Base-by-base conservation (phyloP, 2,888 invertebrate species). In the Enchytraeus crypticus region DNA sequence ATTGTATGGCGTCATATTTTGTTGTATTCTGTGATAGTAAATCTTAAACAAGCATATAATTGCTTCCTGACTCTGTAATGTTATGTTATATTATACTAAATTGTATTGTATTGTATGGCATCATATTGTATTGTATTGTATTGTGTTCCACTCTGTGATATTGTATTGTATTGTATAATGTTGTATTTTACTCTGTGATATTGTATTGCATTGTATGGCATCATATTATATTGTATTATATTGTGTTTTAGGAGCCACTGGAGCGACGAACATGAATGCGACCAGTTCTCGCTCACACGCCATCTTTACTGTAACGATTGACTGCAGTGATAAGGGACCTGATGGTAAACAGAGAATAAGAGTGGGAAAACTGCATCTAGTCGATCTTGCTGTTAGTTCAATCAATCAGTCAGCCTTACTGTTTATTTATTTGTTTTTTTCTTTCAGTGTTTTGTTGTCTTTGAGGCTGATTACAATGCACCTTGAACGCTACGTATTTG, bases 271-370 rank as follows among this genome's bases (percentile, higher is more conserved):
- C 68, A 98, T 98, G 96, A 98, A 98, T 80, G 87, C 88, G 14
- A 90, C 91, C 74, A 95, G 95, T 71, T 96, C 95, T 0, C 83
- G 97, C 55, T 96, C 95, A 0, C 98, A 98, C 82, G 96, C 97
- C 8, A 96, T 98, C 71, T 98, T 98, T 82, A 92, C 93, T 18
- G 92, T 98, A 53, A 95, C 93, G 0, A 89, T 99, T 51, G 98
- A 99, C 82, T 90, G 92, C 66, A 92, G 92, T 80, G 89, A 91
- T 77, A 83, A 86, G 60, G 88, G 77, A 5, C 86, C 83, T 2
- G 90, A 89, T 72, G 89, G 88, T 1, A 87, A 88, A 73, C 88
- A 90, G 71, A 89, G 90, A 73, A 88, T 96, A 38, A 86, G 90
- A 74, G 91, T 92, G 85, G 98, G 98, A 57, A 96, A 97, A 81